Conservation (phyloP, 2,888 invertebrate genomes). For the Dolomedes plantarius region DNA sequence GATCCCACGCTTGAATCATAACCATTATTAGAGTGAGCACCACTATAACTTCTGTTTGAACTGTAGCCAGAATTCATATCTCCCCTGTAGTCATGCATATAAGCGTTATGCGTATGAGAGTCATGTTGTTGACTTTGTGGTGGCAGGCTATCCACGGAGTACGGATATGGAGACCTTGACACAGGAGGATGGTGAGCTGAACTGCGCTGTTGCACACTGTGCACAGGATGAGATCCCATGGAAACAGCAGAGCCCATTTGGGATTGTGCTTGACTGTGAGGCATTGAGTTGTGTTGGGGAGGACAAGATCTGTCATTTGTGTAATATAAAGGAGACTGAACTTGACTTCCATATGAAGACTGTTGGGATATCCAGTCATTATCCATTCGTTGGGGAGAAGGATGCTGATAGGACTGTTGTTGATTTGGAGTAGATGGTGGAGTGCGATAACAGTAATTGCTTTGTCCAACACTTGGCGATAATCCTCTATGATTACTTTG, state of each 20-base stretch:
- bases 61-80: constrained; percentile 43
- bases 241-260: constrained; percentile 41
- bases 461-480: constrained; percentile 57
- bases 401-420: constrained; percentile 44
- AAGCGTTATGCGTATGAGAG: constrained; percentile 50
- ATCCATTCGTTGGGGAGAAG: constrained; percentile 63
- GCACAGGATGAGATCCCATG: constrained; percentile 37
- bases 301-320: constrained; percentile 45
- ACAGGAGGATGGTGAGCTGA: constrained; percentile 48
- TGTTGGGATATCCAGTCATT: constrained; percentile 66
- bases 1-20: constrained; percentile 52
- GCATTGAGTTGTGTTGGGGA: constrained; percentile 45
- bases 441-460: constrained; percentile 67
- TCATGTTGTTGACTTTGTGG: constrained; percentile 39
- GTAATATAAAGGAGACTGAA: constrained; percentile 61
- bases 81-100: constrained; percentile 69
- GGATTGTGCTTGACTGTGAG: constrained; percentile 34
- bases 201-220: constrained; percentile 24
- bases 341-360: constrained; percentile 42
- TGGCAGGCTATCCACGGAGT: constrained; percentile 49
- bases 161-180: constrained; percentile 63
- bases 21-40: constrained; percentile 48
- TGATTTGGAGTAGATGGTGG: constrained; percentile 59
- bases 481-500: constrained; percentile 62
- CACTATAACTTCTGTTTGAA: constrained; percentile 51